Evolutionary conservation across 2,113 vertebrate genomes (phyloP), one percentile per base, ranked within the genome.

Genomic region (Chaenocephalus aceratus): DNA sequence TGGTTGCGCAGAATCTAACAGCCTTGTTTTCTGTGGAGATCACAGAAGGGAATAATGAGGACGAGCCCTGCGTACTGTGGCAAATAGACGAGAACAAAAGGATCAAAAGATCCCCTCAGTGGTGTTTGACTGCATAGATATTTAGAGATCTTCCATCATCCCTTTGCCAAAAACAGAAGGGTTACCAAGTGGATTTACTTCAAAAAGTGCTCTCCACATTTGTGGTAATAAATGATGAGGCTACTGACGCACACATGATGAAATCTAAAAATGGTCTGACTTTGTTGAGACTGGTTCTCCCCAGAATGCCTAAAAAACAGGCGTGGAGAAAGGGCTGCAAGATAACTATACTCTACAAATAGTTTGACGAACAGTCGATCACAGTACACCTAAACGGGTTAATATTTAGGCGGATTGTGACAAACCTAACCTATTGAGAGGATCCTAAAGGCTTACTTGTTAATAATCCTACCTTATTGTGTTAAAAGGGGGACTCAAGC

Each of bases 41-140:
- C 59, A 53, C 30, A 44, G n/a, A 30, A 63, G 48, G 71, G 58
- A 60, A 49, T 60, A 14, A 34, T 36, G 70, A 61, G 58, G 30
- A 44, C 26, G 52, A 72, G 70, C 61, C 18, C 41, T 8, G 57
- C 11, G 14, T 23, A 16, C 13, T 45, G 49, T 15, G 6, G 53
- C 53, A 10, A 56, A 5, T 4, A 41, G 70, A 52, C n/a, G 18
- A 49, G 49, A 14, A 6, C 13, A 11, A 23, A 10, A 44, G 9
- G 4, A 69, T 12, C 36, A 2, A 26, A 18, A 26, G 14, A 63
- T 74, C 15, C 26, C 34, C 26, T 34, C 13, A 14, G 34, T 23
- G 21, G 5, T 46, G 14, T 30, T 58, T 46, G 9, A 70, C 41
- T 26, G 52, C n/a, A 23, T 15, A 56, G 13, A 26, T 69, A 53